These are phyloP conservation scores for Drosophila borealis DNA, from an alignment of 2,888 invertebrate genomes.

Conservation along the genomic window DNA sequence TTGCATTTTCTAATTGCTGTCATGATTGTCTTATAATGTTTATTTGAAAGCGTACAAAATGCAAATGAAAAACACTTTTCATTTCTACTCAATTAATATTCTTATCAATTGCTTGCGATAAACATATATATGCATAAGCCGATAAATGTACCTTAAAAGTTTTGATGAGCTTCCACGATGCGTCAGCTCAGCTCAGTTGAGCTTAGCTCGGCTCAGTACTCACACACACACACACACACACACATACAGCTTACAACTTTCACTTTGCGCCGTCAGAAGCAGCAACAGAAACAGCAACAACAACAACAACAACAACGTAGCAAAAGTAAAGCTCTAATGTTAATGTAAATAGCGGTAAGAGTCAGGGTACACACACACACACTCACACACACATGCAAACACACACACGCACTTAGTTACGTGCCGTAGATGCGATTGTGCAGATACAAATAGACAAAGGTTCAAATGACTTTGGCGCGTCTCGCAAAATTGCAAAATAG, in stretches of 20 bases:
- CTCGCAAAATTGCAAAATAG: conserved; percentile 55
- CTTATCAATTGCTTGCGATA: conserved; percentile 58
- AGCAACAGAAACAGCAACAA: conserved; percentile 35
- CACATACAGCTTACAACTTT: conserved; percentile 60
- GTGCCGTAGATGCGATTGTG: conserved; percentile 66
- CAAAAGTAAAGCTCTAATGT: conserved; percentile 75
- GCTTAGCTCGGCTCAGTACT: conserved; percentile 29
- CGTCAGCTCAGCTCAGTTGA: conserved; percentile 37
- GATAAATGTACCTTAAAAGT: conserved; percentile 24
- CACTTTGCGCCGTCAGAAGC: conserved; percentile 78
- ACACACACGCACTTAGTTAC: conserved; percentile 61
- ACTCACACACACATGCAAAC: conserved; percentile 21
- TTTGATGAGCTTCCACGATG: conserved; percentile 51
- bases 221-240: conserved; percentile 19
- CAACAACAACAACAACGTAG: conserved; percentile 37
- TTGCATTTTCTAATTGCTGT: conserved; percentile 64
- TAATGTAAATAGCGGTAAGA: conserved; percentile 81
- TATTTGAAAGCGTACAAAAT: conserved; percentile 17
- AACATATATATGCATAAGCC: conserved; percentile 9
- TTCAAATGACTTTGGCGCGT: conserved; percentile 69
- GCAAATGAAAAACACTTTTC: conserved; percentile 68
- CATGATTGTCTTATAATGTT: conserved; percentile 35
- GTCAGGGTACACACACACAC: conserved; percentile 46
- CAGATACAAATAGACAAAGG: conserved; percentile 70
- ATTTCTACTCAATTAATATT: conserved; percentile 74